Base-by-base conservation (phyloP, 2,113 vertebrate genomes). In the Drymodes brunneopygia region DNA sequence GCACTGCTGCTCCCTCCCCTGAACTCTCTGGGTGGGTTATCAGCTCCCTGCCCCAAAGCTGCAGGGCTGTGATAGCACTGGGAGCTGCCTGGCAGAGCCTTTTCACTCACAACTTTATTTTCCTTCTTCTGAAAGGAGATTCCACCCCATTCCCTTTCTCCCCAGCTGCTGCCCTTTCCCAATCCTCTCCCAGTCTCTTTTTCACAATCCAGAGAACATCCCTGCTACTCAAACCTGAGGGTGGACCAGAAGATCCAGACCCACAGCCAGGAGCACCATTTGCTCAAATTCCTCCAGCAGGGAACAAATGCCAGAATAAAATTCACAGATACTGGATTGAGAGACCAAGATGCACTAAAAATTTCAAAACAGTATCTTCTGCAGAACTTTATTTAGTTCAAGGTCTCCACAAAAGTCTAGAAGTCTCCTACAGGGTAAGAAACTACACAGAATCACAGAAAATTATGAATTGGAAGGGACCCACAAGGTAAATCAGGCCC, bases 1-100 rank as follows among this genome's bases (percentile, higher is more conserved):
- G 14, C 9, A 3, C 12, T 18, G 83, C 4, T 3, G 28, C 5
- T 28, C 62, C 92, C 85, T 94, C 38, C 90, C 82, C 82, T 81
- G 71, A 56, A 14, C 42, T 77, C 29, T 0, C 47, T n/a, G 64
- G 64, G 27, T 33, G 47, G 50, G 62, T 96, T 96, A 96, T 86
- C 95, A 81, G 90, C 91, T 90, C 66, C 13, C 64, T 54, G 86
- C 75, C 77, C 74, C 64, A 81, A 88, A 94, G 91, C 92, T 88
- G 92, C 83, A 74, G 60, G 7, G 77, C 71, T 31, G 4, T 6
- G 88, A 96, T 80, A 95, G 90, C 90, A 44, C n/a, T 7, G 47
- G 40, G 35, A 66, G 81, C 62, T 80, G 71, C 84, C 4, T 70
- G 71, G 27, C 77, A 82, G 23, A 19, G 21, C 15, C 33, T 31